These are phyloP conservation scores for Melanotaenia nigrans DNA, from an alignment of 2,797 vertebrate species.

Conservation along the genomic window DNA sequence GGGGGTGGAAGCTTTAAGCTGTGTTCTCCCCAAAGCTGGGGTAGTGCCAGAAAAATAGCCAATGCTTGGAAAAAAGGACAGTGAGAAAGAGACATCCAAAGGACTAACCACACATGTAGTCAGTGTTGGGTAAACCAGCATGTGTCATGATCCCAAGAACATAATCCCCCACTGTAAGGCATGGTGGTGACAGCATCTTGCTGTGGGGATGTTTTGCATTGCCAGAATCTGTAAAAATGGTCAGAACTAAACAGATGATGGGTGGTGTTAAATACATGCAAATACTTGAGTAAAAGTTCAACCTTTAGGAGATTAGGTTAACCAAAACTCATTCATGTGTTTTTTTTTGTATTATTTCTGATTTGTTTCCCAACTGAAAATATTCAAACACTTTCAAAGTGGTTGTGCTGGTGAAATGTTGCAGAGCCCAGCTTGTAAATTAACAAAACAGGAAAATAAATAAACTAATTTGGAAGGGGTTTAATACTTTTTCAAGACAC, in stretches of 20 bases:
- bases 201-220: neutral
- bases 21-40: too few species aligned
- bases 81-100: neutral
- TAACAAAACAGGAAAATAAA: neutral
- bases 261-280: neutral
- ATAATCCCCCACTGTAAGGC: neutral
- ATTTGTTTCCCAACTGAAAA: neutral
- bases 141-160: neutral
- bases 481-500: neutral
- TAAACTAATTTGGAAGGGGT: neutral
- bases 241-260: neutral
- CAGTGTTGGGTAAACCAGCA: neutral
- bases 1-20: neutral
- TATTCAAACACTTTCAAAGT: neutral
- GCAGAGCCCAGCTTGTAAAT: neutral
- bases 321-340: neutral
- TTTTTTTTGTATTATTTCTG: neutral
- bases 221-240: neutral
- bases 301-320: neutral
- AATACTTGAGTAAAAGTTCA: neutral
- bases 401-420: neutral
- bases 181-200: neutral
- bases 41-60: neutral
- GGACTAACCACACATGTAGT: too few species aligned
- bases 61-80: neutral